Base-by-base conservation (phyloP, 2,113 vertebrate genomes). In the Odocoileus hemionus region DNA sequence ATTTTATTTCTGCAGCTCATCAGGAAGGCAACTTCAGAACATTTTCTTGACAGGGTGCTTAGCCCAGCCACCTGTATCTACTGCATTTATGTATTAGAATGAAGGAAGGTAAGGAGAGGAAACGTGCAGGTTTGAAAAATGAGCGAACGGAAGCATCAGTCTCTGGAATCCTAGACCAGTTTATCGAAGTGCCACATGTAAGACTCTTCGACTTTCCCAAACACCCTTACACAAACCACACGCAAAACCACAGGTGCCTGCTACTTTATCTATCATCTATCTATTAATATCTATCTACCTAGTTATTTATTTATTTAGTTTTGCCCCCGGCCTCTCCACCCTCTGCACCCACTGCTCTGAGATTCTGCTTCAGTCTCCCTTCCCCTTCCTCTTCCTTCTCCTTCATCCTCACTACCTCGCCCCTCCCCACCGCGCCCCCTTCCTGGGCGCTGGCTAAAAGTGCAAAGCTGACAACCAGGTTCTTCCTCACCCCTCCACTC, bases 381-480 rank as follows among this genome's bases (percentile, higher is more conserved):
- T 97, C 84, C 96, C 96, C 95, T 91, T 97, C 94, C 97, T 97
- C 98, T 98, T 95, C 98, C 92, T 96, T 86, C 97, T 94, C 64
- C 94, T 60, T 88, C 97, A 52, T 95, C 95, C 92, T 97, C 86
- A 74, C 92, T 97, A 95, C 95, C 97, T 97, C 96, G 98, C 98
- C 98, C 94, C 95, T 91, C 96, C 98, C 78, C 78, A 5, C 26
- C 97, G 97, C 96, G 98, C 98, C 98, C 97, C 95, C 94, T 97
- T 91, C 91, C 3, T 96, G 97, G 98, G 98, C 98, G 98, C 98
- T 98, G 96, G 95, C 95, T 96, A 90, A 98, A 98, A 23, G 47
- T 98, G 98, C 97, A 97, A 97, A 96, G 89, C 97, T 98, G 97
- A 93, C 98, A 98, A 93, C 45, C 97, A 98, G 98, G 97, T 97